A percentile compares a stretch with the other conserved stretches of the same genome.
Conservation (phyloP, 2,113 vertebrate genomes). For the Microcebus murinus region DNA sequence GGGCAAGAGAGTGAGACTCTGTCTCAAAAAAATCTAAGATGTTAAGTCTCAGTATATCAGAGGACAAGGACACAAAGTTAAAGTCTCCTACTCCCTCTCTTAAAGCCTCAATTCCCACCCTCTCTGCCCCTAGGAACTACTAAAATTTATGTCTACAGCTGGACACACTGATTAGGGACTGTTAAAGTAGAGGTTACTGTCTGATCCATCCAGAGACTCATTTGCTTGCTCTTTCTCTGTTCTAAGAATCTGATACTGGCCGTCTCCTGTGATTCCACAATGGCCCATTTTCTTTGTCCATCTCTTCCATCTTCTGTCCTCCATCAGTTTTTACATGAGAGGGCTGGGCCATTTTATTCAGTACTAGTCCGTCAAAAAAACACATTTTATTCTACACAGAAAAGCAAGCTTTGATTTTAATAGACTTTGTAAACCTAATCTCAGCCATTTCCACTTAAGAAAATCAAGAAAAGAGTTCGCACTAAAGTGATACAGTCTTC, state of each 20-base stretch:
- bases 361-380: background rate
- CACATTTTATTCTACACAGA: background rate
- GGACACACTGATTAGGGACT: background rate
- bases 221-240: background rate
- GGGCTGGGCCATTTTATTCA: background rate
- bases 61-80: background rate
- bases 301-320: background rate
- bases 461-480: slow-evolving; percentile 23
- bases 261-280: background rate
- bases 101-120: background rate
- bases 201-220: background rate
- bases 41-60: background rate
- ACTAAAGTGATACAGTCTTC: slow-evolving; percentile 12
- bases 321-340: background rate
- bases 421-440: slow-evolving; percentile 26
- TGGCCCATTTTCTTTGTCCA: background rate
- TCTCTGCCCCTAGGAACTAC: background rate
- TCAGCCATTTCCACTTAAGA: slow-evolving; percentile 36
- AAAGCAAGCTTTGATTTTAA: slow-evolving; percentile 47
- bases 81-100: background rate
- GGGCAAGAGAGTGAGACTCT: no score
- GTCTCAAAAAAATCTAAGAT: background rate
- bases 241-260: background rate
- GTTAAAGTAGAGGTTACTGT: background rate
- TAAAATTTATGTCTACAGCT: background rate